phyloP scores from a whole-genome alignment of 2,113 vertebrate species.

The Festucalex cinctus region DNA sequence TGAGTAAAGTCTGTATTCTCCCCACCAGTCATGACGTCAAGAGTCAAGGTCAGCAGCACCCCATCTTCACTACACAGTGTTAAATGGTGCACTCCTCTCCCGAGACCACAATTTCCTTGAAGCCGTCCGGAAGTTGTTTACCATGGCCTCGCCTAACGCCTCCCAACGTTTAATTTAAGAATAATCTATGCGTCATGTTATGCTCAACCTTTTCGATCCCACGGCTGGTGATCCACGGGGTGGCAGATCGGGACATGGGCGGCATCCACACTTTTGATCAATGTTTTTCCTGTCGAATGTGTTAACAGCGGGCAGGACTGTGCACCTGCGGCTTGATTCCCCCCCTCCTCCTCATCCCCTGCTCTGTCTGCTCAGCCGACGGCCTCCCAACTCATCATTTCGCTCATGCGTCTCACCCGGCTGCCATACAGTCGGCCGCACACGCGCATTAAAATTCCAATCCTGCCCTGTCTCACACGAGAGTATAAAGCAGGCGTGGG shows the following conservation, averaged over 20 bases:
- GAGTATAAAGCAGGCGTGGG: conserved; percentile 10
- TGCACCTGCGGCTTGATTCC: conserved; percentile 40
- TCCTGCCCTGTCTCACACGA: conserved; percentile 1
- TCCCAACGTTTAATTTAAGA: conserved; percentile 4
- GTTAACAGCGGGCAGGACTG: conserved; percentile 39
- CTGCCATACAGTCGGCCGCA: conserved; percentile 7
- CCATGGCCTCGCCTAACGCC: no score
- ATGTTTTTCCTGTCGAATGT: conserved; percentile 55
- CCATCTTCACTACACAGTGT: no score
- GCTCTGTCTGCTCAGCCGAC: conserved; percentile 29
- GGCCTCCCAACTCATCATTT: conserved; percentile 21
- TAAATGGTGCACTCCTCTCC: no score
- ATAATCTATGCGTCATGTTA: neutral
- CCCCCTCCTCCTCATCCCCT: neutral
- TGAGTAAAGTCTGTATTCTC: no score
- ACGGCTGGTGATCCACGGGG: conserved; percentile 12
- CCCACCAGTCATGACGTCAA: no score
- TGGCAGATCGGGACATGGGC: conserved; percentile 7
- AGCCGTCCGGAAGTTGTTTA: no score
- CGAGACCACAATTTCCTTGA: no score
- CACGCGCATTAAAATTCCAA: conserved; percentile 6
- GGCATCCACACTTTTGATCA: conserved; percentile 45
- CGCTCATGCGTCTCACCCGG: conserved; percentile 33
- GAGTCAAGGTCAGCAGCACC: no score
- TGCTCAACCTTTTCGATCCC: neutral